These are phyloP conservation scores for Poeciliopsis infans DNA, from an alignment of 2,797 vertebrate genomes.

Conservation along the genomic window DNA sequence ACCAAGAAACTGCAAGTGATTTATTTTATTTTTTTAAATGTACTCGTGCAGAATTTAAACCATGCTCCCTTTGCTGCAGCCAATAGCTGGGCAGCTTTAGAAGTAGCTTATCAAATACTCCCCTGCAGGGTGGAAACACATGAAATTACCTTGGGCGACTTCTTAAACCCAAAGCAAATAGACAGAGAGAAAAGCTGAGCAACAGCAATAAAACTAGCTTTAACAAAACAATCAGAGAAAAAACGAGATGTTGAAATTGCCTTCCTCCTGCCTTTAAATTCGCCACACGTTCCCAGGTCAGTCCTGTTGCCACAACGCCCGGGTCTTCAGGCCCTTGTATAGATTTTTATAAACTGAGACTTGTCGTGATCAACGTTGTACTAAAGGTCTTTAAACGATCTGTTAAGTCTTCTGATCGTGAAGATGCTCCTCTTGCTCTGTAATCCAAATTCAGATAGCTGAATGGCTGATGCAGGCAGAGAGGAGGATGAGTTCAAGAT, in stretches of 20 bases:
- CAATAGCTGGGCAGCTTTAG: slow-evolving; percentile 46
- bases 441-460: slow-evolving; percentile 77
- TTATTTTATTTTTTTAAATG: slow-evolving; percentile 35
- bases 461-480: slow-evolving; percentile 67
- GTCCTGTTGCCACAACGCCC: slow-evolving; percentile 49
- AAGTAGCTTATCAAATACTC: slow-evolving; percentile 71
- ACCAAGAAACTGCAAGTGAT: slow-evolving; percentile 57
- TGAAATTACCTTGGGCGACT: slow-evolving; percentile 75
- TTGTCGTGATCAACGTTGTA: slow-evolving; percentile 68
- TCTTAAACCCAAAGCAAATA: slow-evolving; percentile 76
- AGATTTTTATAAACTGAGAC: slow-evolving; percentile 67
- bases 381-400: slow-evolving; percentile 74
- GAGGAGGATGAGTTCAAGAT: slow-evolving; percentile 76
- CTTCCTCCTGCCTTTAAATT: slow-evolving; percentile 53
- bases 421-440: slow-evolving; percentile 67
- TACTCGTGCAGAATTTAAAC: slow-evolving; percentile 62
- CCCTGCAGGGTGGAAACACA: slow-evolving; percentile 53
- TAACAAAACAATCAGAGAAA: slow-evolving; percentile 71
- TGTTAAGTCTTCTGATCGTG: slow-evolving; percentile 73
- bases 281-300: slow-evolving; percentile 53
- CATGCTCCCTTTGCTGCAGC: slow-evolving; percentile 39
- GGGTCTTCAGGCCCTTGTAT: slow-evolving; percentile 56
- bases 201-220: slow-evolving; percentile 78
- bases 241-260: slow-evolving; percentile 67
- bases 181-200: slow-evolving; percentile 68